phyloP scores from a whole-genome alignment of 2,888 invertebrate genomes.

The Chelonus formosanus region DNA sequence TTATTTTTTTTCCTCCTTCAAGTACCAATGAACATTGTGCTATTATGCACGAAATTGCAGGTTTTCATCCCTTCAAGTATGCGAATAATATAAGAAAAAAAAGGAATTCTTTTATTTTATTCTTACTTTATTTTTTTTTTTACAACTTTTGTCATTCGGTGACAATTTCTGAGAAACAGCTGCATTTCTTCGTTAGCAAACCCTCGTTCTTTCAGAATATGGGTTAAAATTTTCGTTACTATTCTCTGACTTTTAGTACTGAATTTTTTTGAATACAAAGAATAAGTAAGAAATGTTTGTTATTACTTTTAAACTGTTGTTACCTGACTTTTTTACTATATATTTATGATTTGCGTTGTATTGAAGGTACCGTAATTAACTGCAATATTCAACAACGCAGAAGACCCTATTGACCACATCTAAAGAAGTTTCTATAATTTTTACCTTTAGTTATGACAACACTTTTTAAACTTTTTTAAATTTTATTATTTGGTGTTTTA shows the following conservation, averaged over 20 bases:
- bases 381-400: conserved; percentile 20
- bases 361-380: conserved; percentile 27
- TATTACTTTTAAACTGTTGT: neutral
- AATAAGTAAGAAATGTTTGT: neutral
- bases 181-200: conserved; percentile 24
- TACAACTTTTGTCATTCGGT: conserved; percentile 14
- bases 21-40: conserved; percentile 34
- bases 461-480: too few relatives aligned
- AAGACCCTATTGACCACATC: neutral
- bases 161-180: conserved; percentile 30
- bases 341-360: conserved; percentile 21
- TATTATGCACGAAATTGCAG: conserved; percentile 60
- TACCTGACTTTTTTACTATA: neutral
- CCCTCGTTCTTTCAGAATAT: conserved; percentile 8
- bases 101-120: conserved; percentile 11
- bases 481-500: too few relatives aligned
- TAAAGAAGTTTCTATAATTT: too few relatives aligned
- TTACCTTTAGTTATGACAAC: too few relatives aligned
- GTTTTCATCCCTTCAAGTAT: conserved; percentile 48
- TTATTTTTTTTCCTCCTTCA: neutral
- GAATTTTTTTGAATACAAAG: neutral
- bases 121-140: conserved; percentile 2
- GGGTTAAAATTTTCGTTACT: conserved; percentile 22
- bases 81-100: conserved; percentile 39
- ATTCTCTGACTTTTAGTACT: conserved; percentile 1